These are phyloP conservation scores for Athetis lepigone DNA, from an alignment of 2,888 invertebrate species.

Conservation along the genomic window DNA sequence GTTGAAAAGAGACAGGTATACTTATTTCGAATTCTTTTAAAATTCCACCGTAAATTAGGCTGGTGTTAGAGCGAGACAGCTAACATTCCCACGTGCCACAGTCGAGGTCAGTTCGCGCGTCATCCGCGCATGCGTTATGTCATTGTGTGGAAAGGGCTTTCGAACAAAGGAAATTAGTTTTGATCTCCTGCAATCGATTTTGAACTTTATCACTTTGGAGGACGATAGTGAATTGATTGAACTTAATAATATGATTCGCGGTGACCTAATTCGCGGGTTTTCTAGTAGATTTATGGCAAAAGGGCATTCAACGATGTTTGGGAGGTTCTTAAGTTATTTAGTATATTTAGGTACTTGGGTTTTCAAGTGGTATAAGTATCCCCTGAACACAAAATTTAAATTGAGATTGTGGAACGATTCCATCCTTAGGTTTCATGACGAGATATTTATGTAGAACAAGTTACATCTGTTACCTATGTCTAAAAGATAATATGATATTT, in stretches of 20 bases:
- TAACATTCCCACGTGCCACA: constrained; percentile 54
- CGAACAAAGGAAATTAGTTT: constrained; percentile 70
- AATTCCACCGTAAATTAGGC: constrained; percentile 27
- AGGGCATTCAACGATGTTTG: constrained; percentile 24
- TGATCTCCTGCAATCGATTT: constrained; percentile 31
- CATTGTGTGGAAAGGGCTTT: constrained; percentile 73
- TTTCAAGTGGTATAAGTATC: background rate
- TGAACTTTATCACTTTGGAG: constrained; percentile 29
- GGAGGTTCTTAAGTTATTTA: background rate
- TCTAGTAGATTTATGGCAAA: constrained; percentile 44
- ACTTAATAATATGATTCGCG: constrained; percentile 27
- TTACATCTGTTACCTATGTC: no score
- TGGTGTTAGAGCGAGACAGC: constrained; percentile 62
- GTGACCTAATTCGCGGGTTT: constrained; percentile 59
- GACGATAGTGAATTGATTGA: constrained; percentile 26
- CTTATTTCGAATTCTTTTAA: constrained; percentile 37
- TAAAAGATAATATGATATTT: no score
- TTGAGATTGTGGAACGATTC: no score
- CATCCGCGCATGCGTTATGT: constrained; percentile 68
- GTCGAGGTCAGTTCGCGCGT: constrained; percentile 75
- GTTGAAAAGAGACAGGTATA: constrained; percentile 58
- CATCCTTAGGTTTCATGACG: background rate
- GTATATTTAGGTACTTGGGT: background rate
- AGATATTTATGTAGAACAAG: background rate
- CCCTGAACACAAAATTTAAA: no score